These are phyloP conservation scores for Siniperca knerii DNA, from an alignment of 2,113 vertebrate species.

Conservation along the genomic window DNA sequence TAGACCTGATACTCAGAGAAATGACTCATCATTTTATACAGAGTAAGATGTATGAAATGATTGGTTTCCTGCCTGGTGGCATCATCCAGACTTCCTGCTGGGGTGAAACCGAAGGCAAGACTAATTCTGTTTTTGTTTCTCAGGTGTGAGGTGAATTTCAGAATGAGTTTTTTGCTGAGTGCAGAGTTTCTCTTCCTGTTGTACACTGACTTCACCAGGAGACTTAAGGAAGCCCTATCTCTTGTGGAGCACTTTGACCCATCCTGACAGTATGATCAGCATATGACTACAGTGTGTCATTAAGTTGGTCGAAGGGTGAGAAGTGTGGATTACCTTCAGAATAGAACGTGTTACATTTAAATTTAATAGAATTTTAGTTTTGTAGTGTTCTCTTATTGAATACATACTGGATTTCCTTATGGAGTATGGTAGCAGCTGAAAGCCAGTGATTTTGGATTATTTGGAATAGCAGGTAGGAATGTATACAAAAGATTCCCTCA, in stretches of 20 bases:
- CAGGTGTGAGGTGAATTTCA: slow-evolving; percentile 52
- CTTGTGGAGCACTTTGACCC: slow-evolving; percentile 80
- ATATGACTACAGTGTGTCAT: slow-evolving; percentile 62
- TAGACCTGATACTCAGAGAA: slow-evolving; percentile 6
- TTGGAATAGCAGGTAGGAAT: slow-evolving; percentile 63
- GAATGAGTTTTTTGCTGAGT: slow-evolving; percentile 20
- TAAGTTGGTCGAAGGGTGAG: slow-evolving; percentile 41
- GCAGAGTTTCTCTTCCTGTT: slow-evolving; percentile 28
- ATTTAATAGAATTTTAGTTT: not conserved
- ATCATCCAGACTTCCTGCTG: slow-evolving; percentile 47
- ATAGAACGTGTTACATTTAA: not conserved
- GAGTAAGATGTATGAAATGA: slow-evolving; percentile 10
- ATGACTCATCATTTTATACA: slow-evolving; percentile 41
- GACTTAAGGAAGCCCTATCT: slow-evolving; percentile 32
- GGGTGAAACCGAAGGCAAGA: slow-evolving; percentile 9
- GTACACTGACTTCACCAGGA: slow-evolving; percentile 26
- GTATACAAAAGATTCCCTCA: not conserved
- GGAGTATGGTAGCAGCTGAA: slow-evolving; percentile 16
- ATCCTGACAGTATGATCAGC: slow-evolving; percentile 60
- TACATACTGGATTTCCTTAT: slow-evolving; percentile 20
- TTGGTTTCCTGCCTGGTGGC: slow-evolving; percentile 39
- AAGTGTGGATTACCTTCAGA: not conserved
- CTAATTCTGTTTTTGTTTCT: not conserved
- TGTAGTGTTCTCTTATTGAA: not conserved
- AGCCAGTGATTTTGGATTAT: slow-evolving; percentile 16